Conservation (phyloP, 2,797 vertebrate species). For the Galago senegalensis region DNA sequence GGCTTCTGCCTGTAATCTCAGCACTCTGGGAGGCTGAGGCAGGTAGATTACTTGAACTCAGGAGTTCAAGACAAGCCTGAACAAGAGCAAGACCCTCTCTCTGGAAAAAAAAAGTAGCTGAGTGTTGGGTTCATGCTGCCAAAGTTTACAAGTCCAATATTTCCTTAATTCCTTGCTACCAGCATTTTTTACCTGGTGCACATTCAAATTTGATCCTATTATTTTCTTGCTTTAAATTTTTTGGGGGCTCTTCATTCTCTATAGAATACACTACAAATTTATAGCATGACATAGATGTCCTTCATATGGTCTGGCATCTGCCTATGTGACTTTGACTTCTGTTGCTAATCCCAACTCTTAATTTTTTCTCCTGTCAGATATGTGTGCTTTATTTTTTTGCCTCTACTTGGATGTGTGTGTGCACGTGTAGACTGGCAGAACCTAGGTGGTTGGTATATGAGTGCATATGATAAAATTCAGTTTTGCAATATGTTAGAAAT, state of each 20-base stretch:
- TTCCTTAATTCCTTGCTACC: neutral
- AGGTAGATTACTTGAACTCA: no score
- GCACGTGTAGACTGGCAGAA: neutral
- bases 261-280: neutral
- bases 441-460: neutral
- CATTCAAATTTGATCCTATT: neutral
- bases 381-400: neutral
- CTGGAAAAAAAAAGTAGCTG: neutral
- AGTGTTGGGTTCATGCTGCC: neutral
- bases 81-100: no score
- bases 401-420: neutral
- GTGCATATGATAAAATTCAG: neutral
- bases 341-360: neutral
- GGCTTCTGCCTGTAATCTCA: no score
- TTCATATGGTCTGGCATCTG: neutral
- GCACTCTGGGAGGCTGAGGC: no score
- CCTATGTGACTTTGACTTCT: neutral
- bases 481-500: neutral
- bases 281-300: neutral
- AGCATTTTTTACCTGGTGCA: neutral
- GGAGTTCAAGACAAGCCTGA: no score
- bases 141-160: neutral
- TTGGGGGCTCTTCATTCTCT: neutral
- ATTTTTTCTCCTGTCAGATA: neutral
- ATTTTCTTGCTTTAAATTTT: slow-evolving; percentile 8